Evolutionary conservation across 2,888 invertebrate species (phyloP).

Genomic region (Morpho achilles): DNA sequence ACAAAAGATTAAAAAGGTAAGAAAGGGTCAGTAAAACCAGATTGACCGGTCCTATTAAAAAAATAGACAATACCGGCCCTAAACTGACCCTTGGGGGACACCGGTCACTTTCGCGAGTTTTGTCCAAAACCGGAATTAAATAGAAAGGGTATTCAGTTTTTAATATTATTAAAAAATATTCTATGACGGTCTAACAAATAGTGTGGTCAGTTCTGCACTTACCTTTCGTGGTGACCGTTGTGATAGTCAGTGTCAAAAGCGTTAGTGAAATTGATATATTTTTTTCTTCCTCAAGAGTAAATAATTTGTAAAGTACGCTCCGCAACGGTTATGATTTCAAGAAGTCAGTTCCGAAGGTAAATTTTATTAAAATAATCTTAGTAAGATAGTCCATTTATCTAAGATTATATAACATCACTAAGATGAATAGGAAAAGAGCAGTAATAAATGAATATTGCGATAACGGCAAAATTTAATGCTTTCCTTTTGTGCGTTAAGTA

Average conservation of each 20-base stretch:
- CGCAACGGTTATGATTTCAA: no score
- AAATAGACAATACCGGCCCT: conserved; percentile 61
- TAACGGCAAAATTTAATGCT: no score
- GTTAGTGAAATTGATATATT: conserved; percentile 22
- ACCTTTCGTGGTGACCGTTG: conserved; percentile 44
- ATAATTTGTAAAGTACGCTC: neutral
- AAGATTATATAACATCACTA: no score
- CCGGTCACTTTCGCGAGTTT: conserved; percentile 62
- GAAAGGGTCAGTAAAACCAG: conserved; percentile 74
- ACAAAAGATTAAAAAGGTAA: conserved; percentile 59
- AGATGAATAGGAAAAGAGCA: no score
- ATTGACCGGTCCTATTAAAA: conserved; percentile 71
- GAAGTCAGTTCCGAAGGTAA: no score
- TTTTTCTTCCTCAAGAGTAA: conserved; percentile 15
- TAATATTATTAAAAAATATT: conserved; percentile 48
- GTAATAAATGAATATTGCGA: no score
- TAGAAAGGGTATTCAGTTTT: conserved; percentile 50
- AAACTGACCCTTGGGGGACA: conserved; percentile 68
- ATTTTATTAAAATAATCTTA: no score
- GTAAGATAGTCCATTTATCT: no score
- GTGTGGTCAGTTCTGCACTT: conserved; percentile 60
- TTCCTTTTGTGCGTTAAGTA: no score
- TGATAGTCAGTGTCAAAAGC: conserved; percentile 32
- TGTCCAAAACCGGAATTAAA: conserved; percentile 58
- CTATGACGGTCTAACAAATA: conserved; percentile 37